Evolutionary conservation across 2,113 vertebrate species (phyloP).

Genomic region (Tragelaphus imberbis): DNA sequence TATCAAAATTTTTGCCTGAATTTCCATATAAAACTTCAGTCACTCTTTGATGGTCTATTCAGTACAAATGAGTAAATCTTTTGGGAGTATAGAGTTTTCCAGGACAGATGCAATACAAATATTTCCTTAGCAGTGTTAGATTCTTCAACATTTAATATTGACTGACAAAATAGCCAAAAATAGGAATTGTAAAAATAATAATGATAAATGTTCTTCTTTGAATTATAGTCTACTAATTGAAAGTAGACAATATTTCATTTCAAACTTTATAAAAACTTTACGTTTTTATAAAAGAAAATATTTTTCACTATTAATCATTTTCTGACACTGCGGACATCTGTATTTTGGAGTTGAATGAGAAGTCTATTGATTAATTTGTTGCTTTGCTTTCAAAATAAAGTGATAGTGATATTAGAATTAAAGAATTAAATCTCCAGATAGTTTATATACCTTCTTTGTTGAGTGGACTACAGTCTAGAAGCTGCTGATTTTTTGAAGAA

Average conservation of each 20-base stretch:
- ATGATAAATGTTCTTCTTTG: not conserved
- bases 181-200: not conserved
- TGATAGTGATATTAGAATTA: not conserved
- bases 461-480: not conserved
- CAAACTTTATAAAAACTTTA: not conserved
- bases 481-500: not conserved
- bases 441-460: not conserved
- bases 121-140: not conserved
- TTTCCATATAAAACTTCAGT: conserved; percentile 18
- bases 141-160: not conserved
- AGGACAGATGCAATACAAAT: not conserved
- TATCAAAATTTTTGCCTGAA: conserved; percentile 1
- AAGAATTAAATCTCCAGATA: not conserved
- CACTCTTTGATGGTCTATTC: not conserved
- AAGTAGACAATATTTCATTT: conserved; percentile 13
- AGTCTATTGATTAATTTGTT: not conserved
- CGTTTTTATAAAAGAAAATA: not conserved
- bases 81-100: not conserved
- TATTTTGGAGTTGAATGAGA: not conserved
- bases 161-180: not conserved
- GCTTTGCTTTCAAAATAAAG: not conserved
- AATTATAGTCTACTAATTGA: not conserved
- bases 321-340: not conserved
- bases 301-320: not conserved
- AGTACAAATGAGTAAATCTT: not conserved